Conservation (phyloP, 2,113 vertebrate species). For the Geococcyx californianus region DNA sequence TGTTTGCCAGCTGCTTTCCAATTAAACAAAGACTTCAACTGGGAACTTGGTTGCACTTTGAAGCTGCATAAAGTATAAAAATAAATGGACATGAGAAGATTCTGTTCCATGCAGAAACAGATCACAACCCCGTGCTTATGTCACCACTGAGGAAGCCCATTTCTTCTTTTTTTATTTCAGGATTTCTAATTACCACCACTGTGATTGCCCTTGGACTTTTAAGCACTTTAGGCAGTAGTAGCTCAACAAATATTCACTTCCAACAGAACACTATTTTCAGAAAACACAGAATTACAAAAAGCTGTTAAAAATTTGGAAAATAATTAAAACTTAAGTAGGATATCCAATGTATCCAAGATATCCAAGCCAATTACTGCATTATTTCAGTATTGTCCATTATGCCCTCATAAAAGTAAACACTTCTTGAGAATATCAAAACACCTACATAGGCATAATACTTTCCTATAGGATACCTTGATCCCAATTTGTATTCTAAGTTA, state of each 20-base stretch:
- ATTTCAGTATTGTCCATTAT: neutral
- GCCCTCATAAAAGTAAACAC: neutral
- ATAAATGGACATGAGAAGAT: neutral
- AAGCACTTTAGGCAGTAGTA: neutral
- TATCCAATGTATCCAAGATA: too few relatives aligned
- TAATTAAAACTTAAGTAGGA: neutral
- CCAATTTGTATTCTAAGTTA: neutral
- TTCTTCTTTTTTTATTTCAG: neutral
- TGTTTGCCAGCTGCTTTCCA: neutral
- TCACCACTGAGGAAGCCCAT: neutral
- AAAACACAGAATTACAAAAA: neutral
- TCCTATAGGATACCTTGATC: neutral
- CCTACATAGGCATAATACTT: neutral
- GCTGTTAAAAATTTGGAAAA: neutral
- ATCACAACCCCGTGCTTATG: neutral
- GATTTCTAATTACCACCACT: neutral
- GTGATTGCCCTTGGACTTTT: neutral
- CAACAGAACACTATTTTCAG: slow-evolving; percentile 16
- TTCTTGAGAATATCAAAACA: neutral
- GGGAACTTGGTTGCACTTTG: neutral
- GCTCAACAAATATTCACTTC: slow-evolving; percentile 40
- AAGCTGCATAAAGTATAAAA: neutral
- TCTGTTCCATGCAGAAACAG: neutral
- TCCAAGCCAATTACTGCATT: neutral
- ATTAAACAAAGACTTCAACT: neutral